Conservation (phyloP, 2,113 vertebrate genomes). For the Anoplopoma fimbria region DNA sequence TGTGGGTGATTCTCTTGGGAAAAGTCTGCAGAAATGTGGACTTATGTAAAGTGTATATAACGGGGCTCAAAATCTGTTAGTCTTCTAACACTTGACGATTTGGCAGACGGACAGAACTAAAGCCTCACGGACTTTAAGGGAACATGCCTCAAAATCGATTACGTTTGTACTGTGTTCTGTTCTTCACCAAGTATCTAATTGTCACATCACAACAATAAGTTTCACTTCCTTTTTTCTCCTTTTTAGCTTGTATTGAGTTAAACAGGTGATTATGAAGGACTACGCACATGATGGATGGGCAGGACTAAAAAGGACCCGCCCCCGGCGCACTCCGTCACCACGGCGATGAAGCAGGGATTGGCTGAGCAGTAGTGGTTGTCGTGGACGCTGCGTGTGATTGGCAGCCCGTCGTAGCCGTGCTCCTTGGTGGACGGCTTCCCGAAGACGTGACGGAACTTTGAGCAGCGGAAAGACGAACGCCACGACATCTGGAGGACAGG, state of each 20-base stretch:
- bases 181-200: too few relatives aligned
- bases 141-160: too few relatives aligned
- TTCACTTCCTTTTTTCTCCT: too few relatives aligned
- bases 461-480: constrained; percentile 88
- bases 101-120: too few relatives aligned
- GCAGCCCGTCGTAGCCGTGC: constrained; percentile 88
- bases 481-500: constrained; percentile 90
- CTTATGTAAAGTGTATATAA: too few relatives aligned
- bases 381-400: constrained; percentile 91
- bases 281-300: constrained; percentile 89
- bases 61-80: too few relatives aligned
- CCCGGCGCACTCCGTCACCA: constrained; percentile 92
- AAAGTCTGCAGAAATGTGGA: too few relatives aligned
- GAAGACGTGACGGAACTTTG: constrained; percentile 92
- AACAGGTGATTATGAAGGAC: not conserved
- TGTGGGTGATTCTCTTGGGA: too few relatives aligned
- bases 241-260: not conserved
- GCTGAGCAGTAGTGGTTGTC: constrained; percentile 95
- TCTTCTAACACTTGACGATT: too few relatives aligned
- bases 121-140: too few relatives aligned
- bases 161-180: too few relatives aligned
- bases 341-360: constrained; percentile 93
- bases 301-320: constrained; percentile 94
- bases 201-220: too few relatives aligned
- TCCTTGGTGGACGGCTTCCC: constrained; percentile 89